Evolutionary conservation across 2,888 invertebrate genomes (phyloP).

Genomic region (Calameuta filiformis): DNA sequence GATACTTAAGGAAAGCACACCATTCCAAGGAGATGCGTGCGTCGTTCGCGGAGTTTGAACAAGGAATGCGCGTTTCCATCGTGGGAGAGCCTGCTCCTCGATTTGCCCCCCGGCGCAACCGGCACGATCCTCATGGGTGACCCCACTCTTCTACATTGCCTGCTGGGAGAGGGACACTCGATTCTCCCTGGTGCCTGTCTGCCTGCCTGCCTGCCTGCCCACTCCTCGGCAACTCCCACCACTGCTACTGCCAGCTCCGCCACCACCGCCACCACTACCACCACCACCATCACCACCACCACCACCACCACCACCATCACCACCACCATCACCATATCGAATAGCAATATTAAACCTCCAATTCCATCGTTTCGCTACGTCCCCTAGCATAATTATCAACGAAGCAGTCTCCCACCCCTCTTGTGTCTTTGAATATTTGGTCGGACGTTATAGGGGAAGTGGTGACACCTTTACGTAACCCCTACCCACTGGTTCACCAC

Average conservation of each 20-base stretch:
- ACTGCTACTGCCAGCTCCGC: neutral
- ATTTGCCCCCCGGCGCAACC: neutral
- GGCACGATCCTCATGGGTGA: neutral
- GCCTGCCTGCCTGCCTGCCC: neutral
- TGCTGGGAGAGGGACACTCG: neutral
- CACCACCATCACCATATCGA: neutral
- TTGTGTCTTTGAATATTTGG: neutral
- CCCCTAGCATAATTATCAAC: neutral
- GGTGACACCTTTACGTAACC: neutral
- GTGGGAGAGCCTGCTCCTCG: constrained; percentile 13
- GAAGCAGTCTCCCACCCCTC: neutral
- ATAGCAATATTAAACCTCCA: neutral
- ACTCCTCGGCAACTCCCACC: neutral
- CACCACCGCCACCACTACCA: neutral
- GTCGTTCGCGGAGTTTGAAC: constrained; percentile 14
- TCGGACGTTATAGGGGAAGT: neutral
- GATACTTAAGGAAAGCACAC: neutral
- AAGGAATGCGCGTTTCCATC: constrained; percentile 15
- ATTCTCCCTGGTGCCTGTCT: neutral
- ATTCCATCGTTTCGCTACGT: neutral
- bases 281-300: neutral
- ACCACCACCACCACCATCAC: neutral
- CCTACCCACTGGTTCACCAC: neutral
- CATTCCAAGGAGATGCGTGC: neutral
- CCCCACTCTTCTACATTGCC: neutral